Evolutionary conservation across 2,888 invertebrate genomes (phyloP), one percentile per base, ranked within the genome.

Genomic region (Nesidiocoris tenuis): DNA sequence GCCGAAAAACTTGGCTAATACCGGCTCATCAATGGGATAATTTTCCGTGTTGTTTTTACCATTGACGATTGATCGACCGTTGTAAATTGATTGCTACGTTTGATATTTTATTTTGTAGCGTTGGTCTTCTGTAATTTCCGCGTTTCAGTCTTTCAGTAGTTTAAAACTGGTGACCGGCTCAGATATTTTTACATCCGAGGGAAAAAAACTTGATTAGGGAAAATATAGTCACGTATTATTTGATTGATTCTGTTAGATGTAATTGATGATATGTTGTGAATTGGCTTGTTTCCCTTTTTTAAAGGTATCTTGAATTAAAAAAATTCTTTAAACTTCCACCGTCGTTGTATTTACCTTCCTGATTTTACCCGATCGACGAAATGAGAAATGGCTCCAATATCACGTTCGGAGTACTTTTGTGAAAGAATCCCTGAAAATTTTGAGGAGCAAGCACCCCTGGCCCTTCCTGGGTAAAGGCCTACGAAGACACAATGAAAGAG

Each of bases 91-190:
- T 39, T 39, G 39, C 5, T 39, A 39, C 3, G 12, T 39, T 39
- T 39, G 5, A 12, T 39, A 39, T 39, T 39, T 39, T 39, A 39
- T n/a, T 17, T 21, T 16, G 18, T 67, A 70, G 70, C 55, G 22
- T 54, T 22, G 22, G n/a, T 21, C 55, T 55, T 55, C 22, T 54
- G 9, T 67, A 67, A 67, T 70, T 59, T 70, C 70, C 70, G 25
- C 24, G 70, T 70, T 70, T 70, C 70, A 59, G 70, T 70, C 70
- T 70, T 70, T 70, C 70, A 70, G 59, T 70, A 70, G 70, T 59
- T 59, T 70, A 70, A 39, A 39, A 70, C 70, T 23, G 70, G 70
- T 70, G 70, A 39, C 70, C 59, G 70, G 70, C 70, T 70, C 70
- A 59, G 70, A 22, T 70, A 70, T 70, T 70, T 59, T 59, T 70